phyloP scores from a whole-genome alignment of 2,888 invertebrate species.

The Fragum fragum region DNA sequence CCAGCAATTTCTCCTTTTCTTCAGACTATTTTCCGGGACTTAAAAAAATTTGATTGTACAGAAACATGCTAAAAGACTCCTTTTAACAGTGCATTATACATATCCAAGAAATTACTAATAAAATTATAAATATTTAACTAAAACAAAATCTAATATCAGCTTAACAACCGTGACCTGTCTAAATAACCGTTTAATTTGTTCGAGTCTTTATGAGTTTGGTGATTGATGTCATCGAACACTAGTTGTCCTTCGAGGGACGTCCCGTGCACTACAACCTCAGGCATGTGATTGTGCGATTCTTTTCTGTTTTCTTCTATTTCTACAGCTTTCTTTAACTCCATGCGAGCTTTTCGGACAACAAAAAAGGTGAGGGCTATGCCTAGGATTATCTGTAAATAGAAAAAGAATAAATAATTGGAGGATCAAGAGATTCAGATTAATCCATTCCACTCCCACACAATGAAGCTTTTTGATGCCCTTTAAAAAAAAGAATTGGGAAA shows the following conservation, averaged over 20 bases:
- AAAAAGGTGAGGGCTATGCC: slow-evolving; percentile 76
- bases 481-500: too few species aligned
- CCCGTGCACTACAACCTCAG: slow-evolving; percentile 35
- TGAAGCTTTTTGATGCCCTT: too few species aligned
- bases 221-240: slow-evolving; percentile 3
- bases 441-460: too few species aligned
- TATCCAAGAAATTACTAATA: too few species aligned
- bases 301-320: slow-evolving; percentile 52
- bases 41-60: too few species aligned
- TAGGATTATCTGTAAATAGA: slow-evolving; percentile 76
- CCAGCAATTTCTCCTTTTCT: slow-evolving; percentile 12
- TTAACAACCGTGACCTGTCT: slow-evolving; percentile 5
- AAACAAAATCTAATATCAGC: background rate
- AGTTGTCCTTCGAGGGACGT: background rate
- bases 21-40: too few species aligned
- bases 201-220: slow-evolving; percentile 3
- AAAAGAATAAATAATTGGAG: too few species aligned
- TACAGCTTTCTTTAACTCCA: slow-evolving; percentile 80
- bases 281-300: background rate
- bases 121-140: too few species aligned
- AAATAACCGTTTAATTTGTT: slow-evolving; percentile 24
- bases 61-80: too few species aligned
- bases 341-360: slow-evolving; percentile 78
- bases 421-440: too few species aligned
- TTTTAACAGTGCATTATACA: too few species aligned